These are phyloP conservation scores for Bursaphelenchus okinawaensis DNA, from an alignment of 2,888 invertebrate species.

Conservation along the genomic window DNA sequence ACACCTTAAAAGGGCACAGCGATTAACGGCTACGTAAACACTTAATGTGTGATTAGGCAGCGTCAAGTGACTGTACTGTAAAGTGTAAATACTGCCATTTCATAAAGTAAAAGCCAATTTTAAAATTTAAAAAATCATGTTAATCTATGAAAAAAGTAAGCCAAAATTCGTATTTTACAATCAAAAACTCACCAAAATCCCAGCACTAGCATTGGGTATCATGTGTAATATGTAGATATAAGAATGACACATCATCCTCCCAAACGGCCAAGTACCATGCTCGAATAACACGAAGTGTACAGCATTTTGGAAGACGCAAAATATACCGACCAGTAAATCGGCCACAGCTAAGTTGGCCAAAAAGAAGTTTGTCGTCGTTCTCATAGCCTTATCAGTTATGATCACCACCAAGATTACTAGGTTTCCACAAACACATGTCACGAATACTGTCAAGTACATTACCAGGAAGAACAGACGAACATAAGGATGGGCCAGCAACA, in stretches of 20 bases:
- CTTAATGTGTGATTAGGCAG: no score
- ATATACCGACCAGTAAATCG: constrained; percentile 81
- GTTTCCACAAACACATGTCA: constrained; percentile 65
- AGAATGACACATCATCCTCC: constrained; percentile 78
- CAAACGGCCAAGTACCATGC: constrained; percentile 55
- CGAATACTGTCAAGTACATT: constrained; percentile 45
- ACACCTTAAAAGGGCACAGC: constrained; percentile 41
- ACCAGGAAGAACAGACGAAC: constrained; percentile 41
- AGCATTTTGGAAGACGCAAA: constrained; percentile 83
- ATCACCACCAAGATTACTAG: constrained; percentile 80
- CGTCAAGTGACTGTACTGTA: no score
- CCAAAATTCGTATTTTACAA: neutral
- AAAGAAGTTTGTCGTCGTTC: constrained; percentile 85
- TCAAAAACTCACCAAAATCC: constrained; percentile 71
- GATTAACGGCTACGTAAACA: no score
- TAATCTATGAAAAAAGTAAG: constrained; percentile 5
- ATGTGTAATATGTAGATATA: constrained; percentile 83
- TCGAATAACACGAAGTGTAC: constrained; percentile 60
- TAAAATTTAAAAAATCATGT: constrained; percentile 2
- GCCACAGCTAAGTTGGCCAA: constrained; percentile 82
- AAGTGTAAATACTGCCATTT: no score
- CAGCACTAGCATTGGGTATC: constrained; percentile 78
- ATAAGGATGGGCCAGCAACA: constrained; percentile 39
- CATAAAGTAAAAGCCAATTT: no score
- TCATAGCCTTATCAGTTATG: constrained; percentile 72